Evolutionary conservation across 2,888 invertebrate species (phyloP), one percentile per base, ranked within the genome.

Genomic region (Nowickia ferox): DNA sequence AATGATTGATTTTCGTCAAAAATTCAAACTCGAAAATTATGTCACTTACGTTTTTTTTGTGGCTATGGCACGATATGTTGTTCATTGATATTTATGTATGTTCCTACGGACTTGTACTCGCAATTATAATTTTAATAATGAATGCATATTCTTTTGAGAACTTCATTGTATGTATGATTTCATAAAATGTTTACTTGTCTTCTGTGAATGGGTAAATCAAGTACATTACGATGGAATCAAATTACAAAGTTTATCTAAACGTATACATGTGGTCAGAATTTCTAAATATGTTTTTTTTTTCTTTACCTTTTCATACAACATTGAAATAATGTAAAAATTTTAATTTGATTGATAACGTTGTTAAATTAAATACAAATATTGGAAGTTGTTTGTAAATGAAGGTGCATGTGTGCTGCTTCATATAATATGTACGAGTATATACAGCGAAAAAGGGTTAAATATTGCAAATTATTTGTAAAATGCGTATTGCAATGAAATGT

Each of bases 181-280:
- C 22, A n/a, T 13, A 11, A 22, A 51, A 19, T 8, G 30, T 44
- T 15, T 22, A 30, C 9, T 3, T 63, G 11, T 75, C 30, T 42
- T 63, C 19, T 8, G 0, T 30, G 65, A 53, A 65, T 53, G 65
- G 42, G 65, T 76, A 57, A 68, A 46, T 57, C n/a, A 66, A 59
- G 57, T n/a, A 38, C 8, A 2, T 40, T 19, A 38, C 13, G 46
- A 1, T 57, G 9, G 19, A 15, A 38, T 77, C 38, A 57, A 57
- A 22, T 77, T 68, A 59, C 76, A 19, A 19, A n/a, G 2, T 40
- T 61, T 19, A 8, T n/a, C n/a, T n/a, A 57, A 19, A 66, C 13
- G 3, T 15, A 38, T 19, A 22, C n/a, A 46, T 48, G 19, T 40
- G 46, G 76, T 57, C 40, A 38, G 57, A 19, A 57, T 38, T 66